Evolutionary conservation across 2,888 invertebrate genomes (phyloP).

Genomic region (Cylindroiulus punctatus): DNA sequence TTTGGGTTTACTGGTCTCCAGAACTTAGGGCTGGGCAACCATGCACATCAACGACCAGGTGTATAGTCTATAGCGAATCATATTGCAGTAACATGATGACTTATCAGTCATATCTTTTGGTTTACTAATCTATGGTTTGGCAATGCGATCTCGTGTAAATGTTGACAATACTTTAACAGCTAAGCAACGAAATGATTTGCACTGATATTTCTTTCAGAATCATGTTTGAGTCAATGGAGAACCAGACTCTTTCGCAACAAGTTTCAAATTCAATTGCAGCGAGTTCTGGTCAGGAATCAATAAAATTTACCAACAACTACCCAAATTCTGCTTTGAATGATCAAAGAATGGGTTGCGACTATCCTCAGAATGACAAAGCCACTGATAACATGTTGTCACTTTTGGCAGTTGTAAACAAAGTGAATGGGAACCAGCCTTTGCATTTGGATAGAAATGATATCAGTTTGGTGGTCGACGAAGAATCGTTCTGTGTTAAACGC

Average conservation of each 20-base stretch:
- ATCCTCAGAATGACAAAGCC: neutral
- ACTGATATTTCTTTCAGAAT: neutral
- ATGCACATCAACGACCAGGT: too few relatives aligned
- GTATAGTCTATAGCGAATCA: too few relatives aligned
- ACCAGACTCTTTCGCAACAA: conserved; percentile 19
- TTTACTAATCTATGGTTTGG: too few relatives aligned
- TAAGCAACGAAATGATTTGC: neutral
- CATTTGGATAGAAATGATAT: conserved; percentile 61
- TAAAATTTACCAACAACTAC: neutral
- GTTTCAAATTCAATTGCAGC: conserved; percentile 36
- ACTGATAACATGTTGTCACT: conserved; percentile 50
- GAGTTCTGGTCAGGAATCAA: conserved; percentile 15
- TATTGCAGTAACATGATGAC: too few relatives aligned
- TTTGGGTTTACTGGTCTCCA: too few relatives aligned
- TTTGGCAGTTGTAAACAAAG: conserved; percentile 54
- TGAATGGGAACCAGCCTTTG: conserved; percentile 50
- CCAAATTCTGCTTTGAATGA: neutral
- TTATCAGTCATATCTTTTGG: too few relatives aligned
- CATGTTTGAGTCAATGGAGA: conserved; percentile 30
- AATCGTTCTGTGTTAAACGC: conserved; percentile 63
- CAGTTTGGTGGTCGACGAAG: conserved; percentile 63
- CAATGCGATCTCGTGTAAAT: too few relatives aligned
- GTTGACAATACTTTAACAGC: neutral
- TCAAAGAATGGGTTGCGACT: neutral
- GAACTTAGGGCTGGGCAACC: too few relatives aligned